Evolutionary conservation across 2,113 vertebrate species (phyloP).

Genomic region (Pleuronectes platessa): DNA sequence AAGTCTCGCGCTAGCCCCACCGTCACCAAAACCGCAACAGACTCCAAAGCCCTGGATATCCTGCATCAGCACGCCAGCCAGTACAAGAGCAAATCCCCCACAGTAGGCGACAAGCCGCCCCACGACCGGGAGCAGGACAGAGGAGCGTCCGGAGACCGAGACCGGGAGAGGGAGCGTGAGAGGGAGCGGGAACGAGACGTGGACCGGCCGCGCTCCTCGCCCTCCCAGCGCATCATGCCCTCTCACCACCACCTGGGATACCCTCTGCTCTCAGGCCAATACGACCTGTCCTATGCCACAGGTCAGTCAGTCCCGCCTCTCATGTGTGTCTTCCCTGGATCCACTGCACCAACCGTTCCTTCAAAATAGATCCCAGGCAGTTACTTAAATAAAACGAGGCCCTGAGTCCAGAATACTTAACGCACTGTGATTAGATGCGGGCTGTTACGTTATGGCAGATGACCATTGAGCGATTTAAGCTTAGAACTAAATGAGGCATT

Average conservation of each 20-base stretch:
- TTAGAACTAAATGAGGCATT: slow-evolving; percentile 20
- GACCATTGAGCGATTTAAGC: slow-evolving; percentile 7
- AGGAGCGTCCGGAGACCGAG: slow-evolving; percentile 82
- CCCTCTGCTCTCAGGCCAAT: slow-evolving; percentile 94
- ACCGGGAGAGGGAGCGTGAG: slow-evolving; percentile 85
- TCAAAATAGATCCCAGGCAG: slow-evolving; percentile 10
- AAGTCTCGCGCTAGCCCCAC: slow-evolving; percentile 96
- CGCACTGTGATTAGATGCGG: slow-evolving; percentile 1
- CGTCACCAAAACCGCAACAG: slow-evolving; percentile 90
- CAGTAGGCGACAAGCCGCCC: slow-evolving; percentile 88
- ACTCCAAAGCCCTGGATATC: slow-evolving; percentile 98
- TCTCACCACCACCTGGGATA: slow-evolving; percentile 96
- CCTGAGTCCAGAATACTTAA: not conserved
- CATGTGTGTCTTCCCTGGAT: not conserved
- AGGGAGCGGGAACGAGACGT: slow-evolving; percentile 85
- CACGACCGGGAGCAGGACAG: slow-evolving; percentile 88
- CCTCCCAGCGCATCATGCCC: slow-evolving; percentile 96
- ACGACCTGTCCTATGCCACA: slow-evolving; percentile 96
- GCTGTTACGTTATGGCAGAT: slow-evolving; percentile 12
- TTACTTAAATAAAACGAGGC: not conserved
- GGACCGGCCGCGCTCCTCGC: slow-evolving; percentile 95
- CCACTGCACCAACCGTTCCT: not conserved
- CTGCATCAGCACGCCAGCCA: slow-evolving; percentile 98
- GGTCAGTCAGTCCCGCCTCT: slow-evolving; percentile 78
- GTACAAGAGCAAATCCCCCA: slow-evolving; percentile 99